Evolutionary conservation across 2,888 invertebrate genomes (phyloP).

Genomic region (Hypselothyrea guttata): DNA sequence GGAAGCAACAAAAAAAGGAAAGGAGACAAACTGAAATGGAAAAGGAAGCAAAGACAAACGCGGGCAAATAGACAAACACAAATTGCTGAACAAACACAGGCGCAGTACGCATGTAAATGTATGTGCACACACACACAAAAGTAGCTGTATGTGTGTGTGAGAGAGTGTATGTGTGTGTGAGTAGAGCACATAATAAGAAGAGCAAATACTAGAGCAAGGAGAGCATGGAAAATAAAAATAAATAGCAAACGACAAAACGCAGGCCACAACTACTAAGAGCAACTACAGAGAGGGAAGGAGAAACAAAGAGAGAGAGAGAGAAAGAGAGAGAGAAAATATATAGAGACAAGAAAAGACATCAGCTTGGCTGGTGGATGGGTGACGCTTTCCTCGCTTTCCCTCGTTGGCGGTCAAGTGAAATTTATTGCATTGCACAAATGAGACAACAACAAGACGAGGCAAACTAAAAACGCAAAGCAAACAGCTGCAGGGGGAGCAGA

Average conservation of each 20-base stretch:
- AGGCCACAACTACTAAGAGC: slow-evolving; percentile 39
- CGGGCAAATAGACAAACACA: slow-evolving; percentile 49
- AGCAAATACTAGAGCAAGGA: slow-evolving; percentile 57
- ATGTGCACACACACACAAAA: slow-evolving; percentile 22
- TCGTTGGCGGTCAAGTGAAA: slow-evolving; percentile 74
- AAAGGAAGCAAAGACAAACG: slow-evolving; percentile 49
- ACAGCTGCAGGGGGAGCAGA: slow-evolving; percentile 28
- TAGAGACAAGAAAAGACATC: slow-evolving; percentile 4
- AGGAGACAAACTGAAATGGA: slow-evolving; percentile 33
- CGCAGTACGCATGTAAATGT: slow-evolving; percentile 63
- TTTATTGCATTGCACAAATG: slow-evolving; percentile 77
- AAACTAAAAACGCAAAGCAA: slow-evolving; percentile 61
- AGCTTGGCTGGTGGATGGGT: slow-evolving; percentile 38
- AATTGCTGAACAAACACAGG: slow-evolving; percentile 53
- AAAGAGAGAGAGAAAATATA: background rate
- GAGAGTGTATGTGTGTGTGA: slow-evolving; percentile 22
- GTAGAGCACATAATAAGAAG: slow-evolving; percentile 60
- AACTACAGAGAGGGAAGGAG: slow-evolving; percentile 22
- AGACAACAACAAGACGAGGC: slow-evolving; percentile 56
- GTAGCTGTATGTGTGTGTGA: slow-evolving; percentile 17
- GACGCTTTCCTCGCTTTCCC: slow-evolving; percentile 69
- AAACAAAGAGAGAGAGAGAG: slow-evolving; percentile 4
- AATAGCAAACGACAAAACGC: slow-evolving; percentile 63
- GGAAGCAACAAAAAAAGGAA: background rate
- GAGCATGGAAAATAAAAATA: slow-evolving; percentile 67